Evolutionary conservation across 1,140 invertebrate species (phyloP), one percentile per base, ranked within the genome.

Genomic region (Zaprionus ghesquierei): DNA sequence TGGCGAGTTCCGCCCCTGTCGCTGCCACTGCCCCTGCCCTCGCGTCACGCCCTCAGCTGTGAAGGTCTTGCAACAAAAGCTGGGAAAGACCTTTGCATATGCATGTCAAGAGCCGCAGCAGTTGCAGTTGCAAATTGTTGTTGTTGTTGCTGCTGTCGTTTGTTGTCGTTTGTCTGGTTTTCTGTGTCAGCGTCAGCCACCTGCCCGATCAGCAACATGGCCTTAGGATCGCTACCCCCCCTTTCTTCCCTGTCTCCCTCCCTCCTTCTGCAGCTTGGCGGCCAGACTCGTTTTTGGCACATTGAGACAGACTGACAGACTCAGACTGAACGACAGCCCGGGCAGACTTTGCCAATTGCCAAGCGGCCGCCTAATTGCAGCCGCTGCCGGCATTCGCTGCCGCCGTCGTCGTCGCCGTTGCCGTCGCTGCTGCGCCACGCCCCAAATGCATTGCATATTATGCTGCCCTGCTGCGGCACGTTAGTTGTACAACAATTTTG

Each of bases 31-130:
- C 35, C 20, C 2, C 22, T 56, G 2, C 41, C 18, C 8, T 13
- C 9, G 9, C 2, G 35, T n/a, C 35, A 41, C 35, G 27, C 38
- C 25, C 13, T 38, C 46, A 18, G 54, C 54, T 38, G n/a, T n/a
- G 79, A 81, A 81, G 79, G 79, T 79, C 84, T 79, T 73, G 20
- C 80, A 41, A 60, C 55, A 66, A 74, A 79, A 85, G 58, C 82
- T 86, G 82, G 75, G 82, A 86, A 86, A 86, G 82, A 87, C 84
- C 82, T 86, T 86, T 86, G 84, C 75, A 87, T 86, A 86, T 86
- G 82, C 82, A 86, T 87, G 82, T 86, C 82, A 87, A 86, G 82
- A 81, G 82, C 70, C 70, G 71, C 64, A 63, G 55, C 31, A 59
- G 65, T 56, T 69, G 55, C 13, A 35, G 60, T 46, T 71, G 65